Percentiles rank a stretch among this genome's conserved stretches.
Conservation (phyloP, 2,113 vertebrate genomes). For the Caranx ignobilis region DNA sequence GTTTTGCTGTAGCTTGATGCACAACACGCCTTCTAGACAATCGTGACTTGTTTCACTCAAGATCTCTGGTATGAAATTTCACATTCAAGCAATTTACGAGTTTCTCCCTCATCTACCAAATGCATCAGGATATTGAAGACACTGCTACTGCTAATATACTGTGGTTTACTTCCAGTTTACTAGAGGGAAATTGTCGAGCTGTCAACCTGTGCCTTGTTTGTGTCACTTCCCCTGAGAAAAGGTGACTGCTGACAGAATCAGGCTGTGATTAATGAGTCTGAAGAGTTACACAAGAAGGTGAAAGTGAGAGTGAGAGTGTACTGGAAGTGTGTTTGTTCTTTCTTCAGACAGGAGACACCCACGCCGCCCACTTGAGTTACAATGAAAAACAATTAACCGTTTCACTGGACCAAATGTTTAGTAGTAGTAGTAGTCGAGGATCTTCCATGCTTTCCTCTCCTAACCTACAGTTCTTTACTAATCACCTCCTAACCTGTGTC, state of each 20-base stretch:
- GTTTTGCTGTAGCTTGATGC: conserved; percentile 24
- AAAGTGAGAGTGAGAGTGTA: conserved; percentile 8
- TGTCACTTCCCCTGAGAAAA: conserved; percentile 28
- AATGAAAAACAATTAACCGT: conserved; percentile 33
- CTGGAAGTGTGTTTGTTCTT: conserved; percentile 15
- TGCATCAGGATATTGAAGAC: neutral
- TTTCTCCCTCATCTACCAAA: neutral
- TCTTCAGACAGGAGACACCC: conserved; percentile 19
- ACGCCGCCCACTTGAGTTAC: conserved; percentile 53
- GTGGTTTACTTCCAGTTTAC: no score
- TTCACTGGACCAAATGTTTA: conserved; percentile 15
- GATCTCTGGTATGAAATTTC: neutral
- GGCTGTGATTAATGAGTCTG: conserved; percentile 11
- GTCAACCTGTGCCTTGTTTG: conserved; percentile 21
- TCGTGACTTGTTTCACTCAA: neutral
- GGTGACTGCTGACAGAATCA: neutral
- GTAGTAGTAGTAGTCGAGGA: neutral
- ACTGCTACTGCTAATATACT: no score
- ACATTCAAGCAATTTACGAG: neutral
- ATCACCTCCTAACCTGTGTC: conserved; percentile 41
- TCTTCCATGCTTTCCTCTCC: neutral
- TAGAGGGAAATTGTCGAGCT: conserved; percentile 2
- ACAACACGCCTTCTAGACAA: neutral
- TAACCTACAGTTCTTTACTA: neutral
- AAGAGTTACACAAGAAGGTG: conserved; percentile 8